Evolutionary conservation across 2,888 invertebrate genomes (phyloP).

Genomic region (Nomada hirtipes): DNA sequence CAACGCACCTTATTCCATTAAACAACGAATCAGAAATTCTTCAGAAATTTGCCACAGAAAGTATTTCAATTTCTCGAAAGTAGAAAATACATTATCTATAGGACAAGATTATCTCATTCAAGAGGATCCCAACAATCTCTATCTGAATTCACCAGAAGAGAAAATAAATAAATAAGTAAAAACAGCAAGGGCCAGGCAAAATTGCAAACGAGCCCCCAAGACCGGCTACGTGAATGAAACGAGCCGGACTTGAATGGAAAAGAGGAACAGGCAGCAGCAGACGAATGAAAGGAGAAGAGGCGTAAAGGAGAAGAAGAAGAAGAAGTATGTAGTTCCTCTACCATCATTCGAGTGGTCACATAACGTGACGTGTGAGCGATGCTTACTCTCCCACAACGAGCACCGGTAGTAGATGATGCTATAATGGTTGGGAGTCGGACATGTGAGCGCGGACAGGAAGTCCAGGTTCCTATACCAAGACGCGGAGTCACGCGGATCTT

Average conservation of each 20-base stretch:
- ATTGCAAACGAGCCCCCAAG: constrained; percentile 43
- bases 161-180: constrained; percentile 11
- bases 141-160: not conserved
- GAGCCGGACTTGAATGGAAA: constrained; percentile 49
- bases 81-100: too few relatives aligned
- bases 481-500: constrained; percentile 81
- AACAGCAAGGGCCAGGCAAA: constrained; percentile 18
- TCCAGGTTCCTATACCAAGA: constrained; percentile 77
- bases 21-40: too few relatives aligned
- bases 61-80: too few relatives aligned
- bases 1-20: too few relatives aligned
- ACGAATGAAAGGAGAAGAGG: constrained; percentile 17
- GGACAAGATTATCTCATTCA: not conserved
- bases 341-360: constrained; percentile 72
- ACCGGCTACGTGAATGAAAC: constrained; percentile 57
- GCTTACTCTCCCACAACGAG: constrained; percentile 84
- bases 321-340: constrained; percentile 47
- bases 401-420: constrained; percentile 82
- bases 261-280: constrained; percentile 12
- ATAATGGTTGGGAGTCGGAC: constrained; percentile 82
- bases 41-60: too few relatives aligned
- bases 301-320: constrained; percentile 36
- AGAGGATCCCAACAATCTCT: constrained; percentile 15
- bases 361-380: constrained; percentile 81
- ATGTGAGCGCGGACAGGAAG: constrained; percentile 83